A percentile compares a stretch with the other conserved stretches of the same genome.
These are phyloP conservation scores for Cynaeus angustus DNA, from an alignment of 2,888 invertebrate genomes.

Conservation along the genomic window DNA sequence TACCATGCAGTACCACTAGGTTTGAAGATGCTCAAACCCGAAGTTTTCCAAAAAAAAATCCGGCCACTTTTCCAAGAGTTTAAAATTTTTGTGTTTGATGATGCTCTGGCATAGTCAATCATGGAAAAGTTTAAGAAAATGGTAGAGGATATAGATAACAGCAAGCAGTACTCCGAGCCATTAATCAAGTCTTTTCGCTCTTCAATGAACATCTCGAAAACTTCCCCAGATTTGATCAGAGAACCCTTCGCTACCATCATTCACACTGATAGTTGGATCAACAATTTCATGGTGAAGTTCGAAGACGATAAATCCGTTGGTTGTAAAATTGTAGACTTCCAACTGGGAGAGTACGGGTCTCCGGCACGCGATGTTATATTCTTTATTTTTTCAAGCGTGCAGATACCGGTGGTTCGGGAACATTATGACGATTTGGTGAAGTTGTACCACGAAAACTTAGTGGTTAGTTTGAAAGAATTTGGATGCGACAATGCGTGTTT, in stretches of 20 bases:
- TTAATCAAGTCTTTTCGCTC: background rate
- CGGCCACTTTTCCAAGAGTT: constrained; percentile 37
- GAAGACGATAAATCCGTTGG: constrained; percentile 47
- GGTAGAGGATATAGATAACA: background rate
- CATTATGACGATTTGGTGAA: constrained; percentile 30
- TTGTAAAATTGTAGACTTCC: constrained; percentile 61
- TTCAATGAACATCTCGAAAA: background rate
- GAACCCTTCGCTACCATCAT: constrained; percentile 74
- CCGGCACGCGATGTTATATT: constrained; percentile 58
- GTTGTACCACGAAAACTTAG: constrained; percentile 24
- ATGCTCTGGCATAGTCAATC: too few relatives aligned
- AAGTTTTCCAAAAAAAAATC: constrained; percentile 64
- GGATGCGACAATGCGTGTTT: constrained; percentile 13
- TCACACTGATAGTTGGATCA: constrained; percentile 76
- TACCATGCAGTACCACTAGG: constrained; percentile 75
- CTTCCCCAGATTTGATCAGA: background rate
- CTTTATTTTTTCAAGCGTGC: constrained; percentile 59
- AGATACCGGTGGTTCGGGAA: constrained; percentile 18
- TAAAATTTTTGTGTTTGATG: background rate
- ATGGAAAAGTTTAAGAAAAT: constrained; percentile 10
- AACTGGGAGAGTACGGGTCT: constrained; percentile 57
- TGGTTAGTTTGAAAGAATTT: constrained; percentile 10
- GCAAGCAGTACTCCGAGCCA: background rate
- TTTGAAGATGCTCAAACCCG: constrained; percentile 69
- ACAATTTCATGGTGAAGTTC: constrained; percentile 74